Percentiles rank a stretch among this genome's conserved stretches.
Evolutionary conservation across 2,888 invertebrate genomes (phyloP).

Genomic region (Drosophila leonis): DNA sequence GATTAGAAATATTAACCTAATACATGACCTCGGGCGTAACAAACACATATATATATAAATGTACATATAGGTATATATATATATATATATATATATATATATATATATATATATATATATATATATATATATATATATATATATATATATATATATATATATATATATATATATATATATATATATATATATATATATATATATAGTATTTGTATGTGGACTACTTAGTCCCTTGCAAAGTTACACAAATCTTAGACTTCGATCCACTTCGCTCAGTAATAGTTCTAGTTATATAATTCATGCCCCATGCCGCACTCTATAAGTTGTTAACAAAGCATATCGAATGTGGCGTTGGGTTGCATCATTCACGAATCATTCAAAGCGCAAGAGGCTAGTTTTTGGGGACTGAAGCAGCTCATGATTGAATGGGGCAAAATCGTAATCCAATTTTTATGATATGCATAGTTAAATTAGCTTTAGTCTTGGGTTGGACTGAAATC

Average conservation of each 20-base stretch:
- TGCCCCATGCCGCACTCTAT: not conserved
- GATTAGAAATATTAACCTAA: not conserved
- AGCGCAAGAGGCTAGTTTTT: constrained; percentile 36
- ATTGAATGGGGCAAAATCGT: constrained; percentile 19
- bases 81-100: not conserved
- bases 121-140: too few relatives aligned
- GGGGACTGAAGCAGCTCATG: constrained; percentile 17
- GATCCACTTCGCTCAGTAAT: not conserved
- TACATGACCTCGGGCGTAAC: not conserved
- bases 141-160: not conserved
- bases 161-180: not conserved
- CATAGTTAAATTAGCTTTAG: constrained; percentile 38
- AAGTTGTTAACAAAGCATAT: constrained; percentile 12
- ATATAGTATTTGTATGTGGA: not conserved
- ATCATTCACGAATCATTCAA: constrained; percentile 17
- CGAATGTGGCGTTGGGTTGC: constrained; percentile 26
- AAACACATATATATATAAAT: not conserved
- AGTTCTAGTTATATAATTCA: constrained; percentile 1
- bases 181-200: too few relatives aligned
- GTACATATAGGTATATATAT: not conserved
- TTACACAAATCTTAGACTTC: not conserved
- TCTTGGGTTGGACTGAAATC: not conserved
- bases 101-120: too few relatives aligned
- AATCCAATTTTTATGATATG: constrained; percentile 34
- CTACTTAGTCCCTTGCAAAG: too few relatives aligned